These are phyloP conservation scores for Thryonomys swinderianus DNA, from an alignment of 2,113 vertebrate species.

Conservation along the genomic window DNA sequence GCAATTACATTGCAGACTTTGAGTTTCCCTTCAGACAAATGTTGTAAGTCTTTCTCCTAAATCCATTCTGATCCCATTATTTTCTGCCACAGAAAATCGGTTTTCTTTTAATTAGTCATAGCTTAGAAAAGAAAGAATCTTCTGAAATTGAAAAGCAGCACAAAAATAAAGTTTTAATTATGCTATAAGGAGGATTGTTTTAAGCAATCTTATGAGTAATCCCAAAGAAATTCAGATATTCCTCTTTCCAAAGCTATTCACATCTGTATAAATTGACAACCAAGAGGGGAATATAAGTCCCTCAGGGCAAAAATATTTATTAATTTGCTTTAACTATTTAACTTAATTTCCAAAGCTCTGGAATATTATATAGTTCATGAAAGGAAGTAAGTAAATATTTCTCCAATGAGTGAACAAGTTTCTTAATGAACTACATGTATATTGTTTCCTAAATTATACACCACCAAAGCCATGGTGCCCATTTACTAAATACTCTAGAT, in stretches of 20 bases:
- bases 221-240: slow-evolving; percentile 1
- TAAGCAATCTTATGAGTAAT: background rate
- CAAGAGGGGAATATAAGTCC: background rate
- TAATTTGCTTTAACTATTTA: background rate
- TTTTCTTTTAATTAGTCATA: slow-evolving; percentile 71
- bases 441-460: background rate
- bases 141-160: slow-evolving; percentile 60
- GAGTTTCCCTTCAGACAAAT: slow-evolving; percentile 46
- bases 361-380: background rate
- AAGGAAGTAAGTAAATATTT: background rate
- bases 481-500: background rate
- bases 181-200: background rate
- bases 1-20: background rate
- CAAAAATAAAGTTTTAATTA: slow-evolving; percentile 57
- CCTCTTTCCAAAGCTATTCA: slow-evolving; percentile 12
- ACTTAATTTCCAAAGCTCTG: background rate
- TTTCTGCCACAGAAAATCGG: slow-evolving; percentile 60
- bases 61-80: slow-evolving; percentile 56
- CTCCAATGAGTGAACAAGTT: background rate
- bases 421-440: background rate
- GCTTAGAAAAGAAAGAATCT: slow-evolving; percentile 52
- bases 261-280: background rate
- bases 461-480: background rate
- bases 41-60: slow-evolving; percentile 3
- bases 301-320: background rate